Evolutionary conservation across 2,797 vertebrate species (phyloP), one percentile per base, ranked within the genome.

Genomic region (Pangasius krempfi): DNA sequence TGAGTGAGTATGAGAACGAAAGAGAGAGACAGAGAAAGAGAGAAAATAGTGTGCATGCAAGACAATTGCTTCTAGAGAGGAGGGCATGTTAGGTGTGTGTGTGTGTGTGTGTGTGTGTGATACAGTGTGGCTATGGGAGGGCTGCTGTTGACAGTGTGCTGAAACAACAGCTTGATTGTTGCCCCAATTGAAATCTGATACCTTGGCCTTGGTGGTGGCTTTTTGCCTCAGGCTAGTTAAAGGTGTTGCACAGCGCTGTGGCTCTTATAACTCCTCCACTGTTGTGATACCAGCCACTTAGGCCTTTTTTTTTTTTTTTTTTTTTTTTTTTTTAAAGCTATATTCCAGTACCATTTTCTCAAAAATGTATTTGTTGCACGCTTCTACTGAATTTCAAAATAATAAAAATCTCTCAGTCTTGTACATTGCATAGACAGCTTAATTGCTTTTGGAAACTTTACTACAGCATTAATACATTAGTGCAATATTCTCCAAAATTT

Each of bases 161-260:
- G 92, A 94, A 94, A 95, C 92, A 92, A 92, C 93, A 94, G 88
- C 89, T 90, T 86, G 90, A 94, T 95, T 94, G 94, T 95, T 94
- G 94, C 91, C 89, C 90, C 93, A 93, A 94, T 93, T 95, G 95
- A 95, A 96, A 96, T 91, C 91, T 93, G 95, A 95, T 92, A 92
- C 93, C 92, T 84, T 89, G 89, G 89, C 90, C 91, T 93, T 89
- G 92, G 56, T 84, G 73, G 78, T 85, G 82, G 62, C 87, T 90
- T 87, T 90, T 86, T 88, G 73, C 89, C 80, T 68, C 27, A 30
- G 85, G 90, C 88, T 91, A 86, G 88, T 89, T 90, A 86, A 83
- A 88, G 89, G 89, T 89, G 88, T 88, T 79, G 90, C 54, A 76
- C 37, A 58, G 75, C 1, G 27, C 78, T 37, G 13, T 66, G 64